Evolutionary conservation across 92 coral and sea anemone genomes (phyloP).

Genomic region (Siderastrea siderea): DNA sequence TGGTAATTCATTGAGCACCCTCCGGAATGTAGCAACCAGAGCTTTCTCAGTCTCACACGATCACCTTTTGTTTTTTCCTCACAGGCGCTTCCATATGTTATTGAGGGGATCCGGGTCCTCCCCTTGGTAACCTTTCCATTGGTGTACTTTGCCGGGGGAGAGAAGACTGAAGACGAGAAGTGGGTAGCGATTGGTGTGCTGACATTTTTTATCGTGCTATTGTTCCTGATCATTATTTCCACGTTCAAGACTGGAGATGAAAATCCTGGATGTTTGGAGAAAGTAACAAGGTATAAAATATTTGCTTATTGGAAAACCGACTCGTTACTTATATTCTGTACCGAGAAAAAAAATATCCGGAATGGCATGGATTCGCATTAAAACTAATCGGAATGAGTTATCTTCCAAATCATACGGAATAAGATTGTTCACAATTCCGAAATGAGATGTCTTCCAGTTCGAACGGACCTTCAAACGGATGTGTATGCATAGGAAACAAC

Average conservation of each 20-base stretch:
- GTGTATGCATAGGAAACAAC: no score
- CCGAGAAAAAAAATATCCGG: no score
- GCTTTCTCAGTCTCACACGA: no score
- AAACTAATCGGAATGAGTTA: no score
- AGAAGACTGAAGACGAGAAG: conserved; percentile 23
- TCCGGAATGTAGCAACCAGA: no score
- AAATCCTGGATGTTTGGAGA: conserved; percentile 72
- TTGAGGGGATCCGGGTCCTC: conserved; percentile 53
- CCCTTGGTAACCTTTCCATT: conserved; percentile 75
- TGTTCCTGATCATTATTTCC: conserved; percentile 46
- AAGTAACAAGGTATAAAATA: conserved; percentile 61
- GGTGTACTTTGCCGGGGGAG: conserved; percentile 61
- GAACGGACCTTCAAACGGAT: no score
- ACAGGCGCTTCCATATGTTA: conserved; percentile 60
- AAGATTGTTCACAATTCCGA: no score
- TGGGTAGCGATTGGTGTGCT: conserved; percentile 67
- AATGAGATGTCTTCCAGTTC: no score
- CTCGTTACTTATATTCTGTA: no score
- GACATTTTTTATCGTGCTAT: conserved; percentile 44
- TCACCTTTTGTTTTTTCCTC: not conserved
- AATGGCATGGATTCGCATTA: no score
- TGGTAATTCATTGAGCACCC: no score
- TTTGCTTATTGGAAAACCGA: not conserved
- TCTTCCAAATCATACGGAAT: no score
- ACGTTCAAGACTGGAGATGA: conserved; percentile 65